Percentiles rank a stretch among this genome's conserved stretches.
These are phyloP conservation scores for Megalopta genalis DNA, from an alignment of 1,140 invertebrate species.

Conservation along the genomic window DNA sequence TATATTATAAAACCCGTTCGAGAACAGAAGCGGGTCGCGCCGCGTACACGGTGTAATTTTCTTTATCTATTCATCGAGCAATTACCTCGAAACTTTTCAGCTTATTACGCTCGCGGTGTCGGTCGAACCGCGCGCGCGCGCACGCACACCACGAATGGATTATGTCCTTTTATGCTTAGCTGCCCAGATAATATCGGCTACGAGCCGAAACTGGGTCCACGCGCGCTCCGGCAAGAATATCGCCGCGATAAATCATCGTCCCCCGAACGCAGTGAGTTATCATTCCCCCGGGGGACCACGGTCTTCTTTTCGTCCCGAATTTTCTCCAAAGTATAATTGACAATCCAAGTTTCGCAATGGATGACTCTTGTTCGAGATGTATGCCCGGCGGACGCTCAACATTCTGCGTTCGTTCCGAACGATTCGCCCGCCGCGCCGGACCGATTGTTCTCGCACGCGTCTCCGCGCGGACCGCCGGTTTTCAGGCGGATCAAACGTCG, in stretches of 20 bases:
- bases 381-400: too few relatives aligned
- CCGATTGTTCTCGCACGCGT: too few relatives aligned
- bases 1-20: not conserved
- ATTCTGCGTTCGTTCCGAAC: too few relatives aligned
- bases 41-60: not conserved
- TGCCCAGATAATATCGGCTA: conserved; percentile 18
- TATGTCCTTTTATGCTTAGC: conserved; percentile 33
- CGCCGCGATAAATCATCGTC: conserved; percentile 20
- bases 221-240: not conserved
- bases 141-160: conserved; percentile 8
- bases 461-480: too few relatives aligned
- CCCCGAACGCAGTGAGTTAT: not conserved
- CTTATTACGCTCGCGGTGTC: conserved; percentile 7
- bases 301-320: not conserved
- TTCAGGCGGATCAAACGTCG: too few relatives aligned
- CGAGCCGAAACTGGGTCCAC: conserved; percentile 20
- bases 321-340: conserved; percentile 32
- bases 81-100: conserved; percentile 31
- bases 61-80: conserved; percentile 20
- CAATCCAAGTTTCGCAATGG: conserved; percentile 7
- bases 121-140: not conserved
- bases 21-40: not conserved
- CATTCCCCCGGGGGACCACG: not conserved
- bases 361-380: not conserved
- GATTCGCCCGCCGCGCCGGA: too few relatives aligned